phyloP scores from a whole-genome alignment of 2,113 vertebrate species.

The Macquaria australasica region DNA sequence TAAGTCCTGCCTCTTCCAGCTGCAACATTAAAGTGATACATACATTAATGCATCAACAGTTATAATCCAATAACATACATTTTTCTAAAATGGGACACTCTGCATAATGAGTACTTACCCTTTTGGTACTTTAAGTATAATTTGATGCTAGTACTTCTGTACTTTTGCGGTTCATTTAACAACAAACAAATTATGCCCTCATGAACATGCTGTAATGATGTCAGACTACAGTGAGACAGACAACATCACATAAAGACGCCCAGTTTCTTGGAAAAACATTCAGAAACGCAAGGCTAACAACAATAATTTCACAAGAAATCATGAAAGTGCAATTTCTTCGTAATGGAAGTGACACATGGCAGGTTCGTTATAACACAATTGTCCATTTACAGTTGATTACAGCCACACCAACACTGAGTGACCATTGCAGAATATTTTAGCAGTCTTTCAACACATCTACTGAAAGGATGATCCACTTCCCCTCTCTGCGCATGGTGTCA shows the following conservation, averaged over 20 bases:
- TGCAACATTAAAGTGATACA: neutral
- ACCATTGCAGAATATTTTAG: slow-evolving; percentile 7
- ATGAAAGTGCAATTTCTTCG: slow-evolving; percentile 14
- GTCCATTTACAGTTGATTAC: slow-evolving; percentile 39
- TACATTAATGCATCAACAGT: neutral
- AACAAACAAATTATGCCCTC: neutral
- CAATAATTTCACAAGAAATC: slow-evolving; percentile 15
- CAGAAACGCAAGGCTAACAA: neutral
- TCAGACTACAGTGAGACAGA: neutral
- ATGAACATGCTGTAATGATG: neutral
- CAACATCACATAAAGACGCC: neutral
- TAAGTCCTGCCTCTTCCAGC: neutral
- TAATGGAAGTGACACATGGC: neutral
- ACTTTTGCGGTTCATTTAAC: neutral
- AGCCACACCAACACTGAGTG: neutral
- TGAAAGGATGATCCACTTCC: slow-evolving; percentile 39
- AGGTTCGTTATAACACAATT: slow-evolving; percentile 10
- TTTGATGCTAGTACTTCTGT: neutral
- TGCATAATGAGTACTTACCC: neutral
- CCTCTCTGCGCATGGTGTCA: neutral
- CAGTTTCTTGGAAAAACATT: slow-evolving; percentile 13
- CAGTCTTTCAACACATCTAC: slow-evolving; percentile 23
- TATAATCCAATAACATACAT: neutral
- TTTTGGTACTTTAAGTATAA: neutral
- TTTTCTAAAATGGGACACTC: neutral